A percentile compares a stretch with the other conserved stretches of the same genome.
phyloP scores from a whole-genome alignment of 2,888 invertebrate genomes.

The Yponomeuta cagnagella region DNA sequence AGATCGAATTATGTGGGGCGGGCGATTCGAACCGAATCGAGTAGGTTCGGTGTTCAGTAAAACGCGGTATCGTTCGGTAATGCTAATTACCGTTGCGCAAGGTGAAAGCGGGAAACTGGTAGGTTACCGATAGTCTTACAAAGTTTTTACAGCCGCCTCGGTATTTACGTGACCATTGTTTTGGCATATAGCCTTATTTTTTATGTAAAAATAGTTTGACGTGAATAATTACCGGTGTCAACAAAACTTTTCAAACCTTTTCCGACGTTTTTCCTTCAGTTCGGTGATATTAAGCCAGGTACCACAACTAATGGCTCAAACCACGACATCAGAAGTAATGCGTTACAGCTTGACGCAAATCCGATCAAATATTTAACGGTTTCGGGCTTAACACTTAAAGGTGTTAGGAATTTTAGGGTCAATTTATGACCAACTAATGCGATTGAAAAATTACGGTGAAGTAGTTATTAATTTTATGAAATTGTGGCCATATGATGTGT shows the following conservation, averaged over 20 bases:
- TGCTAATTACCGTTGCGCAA: conserved; percentile 36
- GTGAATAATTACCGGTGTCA: background rate
- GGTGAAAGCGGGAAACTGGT: conserved; percentile 56
- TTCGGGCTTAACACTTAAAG: conserved; percentile 35
- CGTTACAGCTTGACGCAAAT: conserved; percentile 54
- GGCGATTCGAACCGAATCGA: background rate
- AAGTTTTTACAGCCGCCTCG: conserved; percentile 32
- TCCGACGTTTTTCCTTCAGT: background rate
- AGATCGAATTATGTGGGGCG: background rate
- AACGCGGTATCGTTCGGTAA: conserved; percentile 3
- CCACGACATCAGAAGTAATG: background rate
- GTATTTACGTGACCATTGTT: conserved; percentile 10
- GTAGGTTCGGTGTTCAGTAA: background rate
- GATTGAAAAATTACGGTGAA: conserved; percentile 32
- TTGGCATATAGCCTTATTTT: conserved; percentile 2
- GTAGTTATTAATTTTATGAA: background rate
- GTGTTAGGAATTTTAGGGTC: conserved; percentile 45
- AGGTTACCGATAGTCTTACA: conserved; percentile 45
- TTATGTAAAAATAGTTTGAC: background rate
- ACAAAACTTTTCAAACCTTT: background rate
- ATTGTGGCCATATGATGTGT: background rate
- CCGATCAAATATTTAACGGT: conserved; percentile 70
- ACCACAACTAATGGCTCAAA: background rate
- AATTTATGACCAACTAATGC: conserved; percentile 50
- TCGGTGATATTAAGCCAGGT: background rate